Base-by-base conservation (phyloP, 1,140 invertebrate species). In the Meteorus sp. region DNA sequence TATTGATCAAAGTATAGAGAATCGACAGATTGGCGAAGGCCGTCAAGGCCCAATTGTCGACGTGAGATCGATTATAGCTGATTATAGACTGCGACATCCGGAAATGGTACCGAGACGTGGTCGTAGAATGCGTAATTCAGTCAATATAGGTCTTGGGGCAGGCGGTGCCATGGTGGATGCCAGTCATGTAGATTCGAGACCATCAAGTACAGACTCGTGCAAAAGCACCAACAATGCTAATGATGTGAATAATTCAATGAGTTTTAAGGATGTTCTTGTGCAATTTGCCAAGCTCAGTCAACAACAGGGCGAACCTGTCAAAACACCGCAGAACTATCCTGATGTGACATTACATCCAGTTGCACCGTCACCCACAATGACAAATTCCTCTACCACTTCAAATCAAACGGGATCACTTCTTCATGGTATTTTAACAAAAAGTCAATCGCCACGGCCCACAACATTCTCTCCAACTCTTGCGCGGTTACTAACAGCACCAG, bases 1-100 rank as follows among this genome's bases (percentile, higher is more conserved):
- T 5, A 20, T 35, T 11, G 76, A 77, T 33, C 61, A 65, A 33
- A 56, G 63, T 29, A 23, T 61, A 29, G 65, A 72, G 31, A 75
- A 78, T 47, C 68, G 79, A 27, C 76, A 82, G 22, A 82, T 84
- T 50, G 82, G 84, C 1, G 82, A 86, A 73, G 88, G 88, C 0
- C 80, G 88, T 17, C 88, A 92, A 66, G 88, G 90, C 0, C 85
- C 88, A 0, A 88, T 88, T 22, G 84, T 92, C 41, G 89, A 92
- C 72, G 90, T 93, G 8, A 85, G 89, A 68, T 88, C 90, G 3
- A 88, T 93, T 50, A 93, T 93, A 67, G 90, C 89, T 1, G 89
- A 92, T 74, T 90, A 92, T 68, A 83, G 89, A 59, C 85, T 89
- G 43, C 80, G 86, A 60, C 87, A 90, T 74, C 88, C 88, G 0